Evolutionary conservation across 1,140 invertebrate species (phyloP), one percentile per base, ranked within the genome.

Genomic region (Radopholus similis): DNA sequence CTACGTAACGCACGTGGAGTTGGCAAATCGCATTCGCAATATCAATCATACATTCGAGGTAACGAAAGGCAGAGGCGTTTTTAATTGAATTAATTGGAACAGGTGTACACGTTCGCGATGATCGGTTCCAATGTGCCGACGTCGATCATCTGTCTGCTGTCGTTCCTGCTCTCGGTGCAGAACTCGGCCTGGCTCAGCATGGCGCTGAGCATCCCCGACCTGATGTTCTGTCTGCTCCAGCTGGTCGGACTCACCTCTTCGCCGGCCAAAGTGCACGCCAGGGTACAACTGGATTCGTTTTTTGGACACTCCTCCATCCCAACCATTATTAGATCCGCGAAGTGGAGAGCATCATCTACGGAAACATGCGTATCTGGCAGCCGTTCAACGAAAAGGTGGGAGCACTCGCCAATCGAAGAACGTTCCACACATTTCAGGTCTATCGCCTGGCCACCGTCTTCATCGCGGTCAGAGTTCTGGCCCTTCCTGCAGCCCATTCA

Each of bases 121-220:
- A 21, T 72, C 8, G 71, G 72, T 15, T 68, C 73, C 26, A 72
- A 72, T 53, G 71, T 72, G 60, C 71, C 71, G 37, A 74, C 71
- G 21, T 70, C 71, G 4, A 56, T 72, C 15, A 68, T 72, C 23
- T 72, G 72, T 13, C 56, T 72, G 8, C 49, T 72, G 8, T 37
- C 51, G 8, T 76, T 72, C 68, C 70, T 76, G 23, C 26, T 34
- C 21, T 47, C 60, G 1, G n/a, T 72, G 5, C 15, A 75, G 9
- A 13, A 21, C n/a, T 23, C 18, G 9, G 18, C 37, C 1, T 72
- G 73, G 73, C 4, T 64, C 0, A 51, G 64, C 5, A 34, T 72
- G 1, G n/a, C 42, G 0, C 37, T 72, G 21, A 23, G 38, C 28
- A n/a, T 47, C 35, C 71, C 71, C 2, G 73, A 71, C 5, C 18